These are phyloP conservation scores for Rugalucina vietnamica DNA, from an alignment of 2,888 invertebrate species.

Conservation along the genomic window DNA sequence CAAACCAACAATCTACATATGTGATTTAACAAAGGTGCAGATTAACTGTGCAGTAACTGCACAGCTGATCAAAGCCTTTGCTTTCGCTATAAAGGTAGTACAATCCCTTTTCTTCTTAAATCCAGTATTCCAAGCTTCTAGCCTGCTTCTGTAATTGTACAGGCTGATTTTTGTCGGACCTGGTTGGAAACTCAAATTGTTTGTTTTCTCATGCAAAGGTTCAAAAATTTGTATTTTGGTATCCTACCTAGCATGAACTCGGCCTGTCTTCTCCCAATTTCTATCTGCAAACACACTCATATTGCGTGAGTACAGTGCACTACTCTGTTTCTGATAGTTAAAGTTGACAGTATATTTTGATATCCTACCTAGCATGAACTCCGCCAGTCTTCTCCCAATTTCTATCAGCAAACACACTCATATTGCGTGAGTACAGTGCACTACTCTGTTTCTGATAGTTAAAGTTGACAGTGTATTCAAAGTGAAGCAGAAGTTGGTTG, in stretches of 20 bases:
- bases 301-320: constrained; percentile 31
- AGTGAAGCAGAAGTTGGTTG: constrained; percentile 68
- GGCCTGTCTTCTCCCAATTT: constrained; percentile 72
- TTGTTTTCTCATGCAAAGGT: no score
- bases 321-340: constrained; percentile 39
- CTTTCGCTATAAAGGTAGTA: no score
- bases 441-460: constrained; percentile 37
- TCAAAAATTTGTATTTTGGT: no score
- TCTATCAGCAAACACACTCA: constrained; percentile 63
- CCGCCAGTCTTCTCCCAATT: constrained; percentile 72
- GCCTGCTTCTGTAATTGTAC: no score
- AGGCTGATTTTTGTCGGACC: no score
- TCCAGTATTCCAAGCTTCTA: no score
- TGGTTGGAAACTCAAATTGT: no score
- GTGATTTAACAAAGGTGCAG: no score
- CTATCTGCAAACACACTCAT: constrained; percentile 64
- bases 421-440: constrained; percentile 35
- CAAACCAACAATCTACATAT: no score
- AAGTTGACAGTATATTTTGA: constrained; percentile 70
- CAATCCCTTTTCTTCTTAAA: no score
- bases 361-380: constrained; percentile 66
- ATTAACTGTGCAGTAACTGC: no score
- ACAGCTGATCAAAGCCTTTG: no score
- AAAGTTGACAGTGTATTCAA: constrained; percentile 71
- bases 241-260: constrained; percentile 65